A percentile compares a stretch with the other conserved stretches of the same genome.
phyloP scores from a whole-genome alignment of 2,113 vertebrate genomes.

The Elaphurus davidianus region DNA sequence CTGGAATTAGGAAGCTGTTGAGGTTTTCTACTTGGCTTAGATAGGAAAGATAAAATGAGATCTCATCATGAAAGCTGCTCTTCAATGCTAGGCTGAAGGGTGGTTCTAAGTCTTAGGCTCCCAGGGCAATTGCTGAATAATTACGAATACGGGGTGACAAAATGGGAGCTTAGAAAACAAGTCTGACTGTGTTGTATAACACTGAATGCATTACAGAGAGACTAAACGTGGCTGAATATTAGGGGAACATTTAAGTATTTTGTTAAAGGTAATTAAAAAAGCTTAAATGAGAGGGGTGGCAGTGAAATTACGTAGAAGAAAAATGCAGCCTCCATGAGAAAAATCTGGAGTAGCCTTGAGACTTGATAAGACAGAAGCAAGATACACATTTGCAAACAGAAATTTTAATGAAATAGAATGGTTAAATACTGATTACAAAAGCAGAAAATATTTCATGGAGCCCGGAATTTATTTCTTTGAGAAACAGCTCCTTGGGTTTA shows the following conservation, averaged over 20 bases:
- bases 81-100: neutral
- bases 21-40: neutral
- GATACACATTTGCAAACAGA: neutral
- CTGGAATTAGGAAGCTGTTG: neutral
- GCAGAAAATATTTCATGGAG: neutral
- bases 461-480: neutral
- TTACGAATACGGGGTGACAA: neutral
- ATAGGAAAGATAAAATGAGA: neutral
- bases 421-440: slow-evolving; percentile 48
- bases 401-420: neutral
- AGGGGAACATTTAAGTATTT: neutral
- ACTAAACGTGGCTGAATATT: neutral
- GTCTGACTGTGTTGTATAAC: fast-evolving
- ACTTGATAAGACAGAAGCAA: neutral
- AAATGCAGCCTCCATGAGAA: neutral
- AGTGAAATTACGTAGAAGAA: neutral
- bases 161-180: neutral
- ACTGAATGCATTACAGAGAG: neutral
- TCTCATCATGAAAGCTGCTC: neutral
- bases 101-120: neutral
- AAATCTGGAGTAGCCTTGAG: neutral
- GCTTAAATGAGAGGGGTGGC: neutral
- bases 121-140: neutral
- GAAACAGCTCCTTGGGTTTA: slow-evolving; percentile 12
- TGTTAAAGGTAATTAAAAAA: neutral